Evolutionary conservation across 2,888 invertebrate species (phyloP), one percentile per base, ranked within the genome.

Genomic region (Acanthoscelides obtectus): DNA sequence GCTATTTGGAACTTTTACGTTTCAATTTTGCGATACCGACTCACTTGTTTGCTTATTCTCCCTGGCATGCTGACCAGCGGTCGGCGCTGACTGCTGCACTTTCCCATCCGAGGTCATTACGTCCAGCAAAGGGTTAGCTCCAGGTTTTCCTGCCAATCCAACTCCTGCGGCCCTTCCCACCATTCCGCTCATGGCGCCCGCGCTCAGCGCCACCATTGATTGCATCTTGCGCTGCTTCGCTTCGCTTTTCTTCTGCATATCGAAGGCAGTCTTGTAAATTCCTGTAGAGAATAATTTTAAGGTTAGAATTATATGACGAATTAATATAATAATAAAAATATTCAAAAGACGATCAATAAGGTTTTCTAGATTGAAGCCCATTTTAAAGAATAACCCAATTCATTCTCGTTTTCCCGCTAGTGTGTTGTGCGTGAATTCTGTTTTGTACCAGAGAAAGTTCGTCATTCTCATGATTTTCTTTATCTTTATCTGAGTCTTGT

Each of bases 201-300:
- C 95, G 82, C 94, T 94, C 74, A 96, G 85, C 0, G 95, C 95
- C 12, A 97, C 96, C 94, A 97, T 95, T 6, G 95, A 95, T 80
- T 96, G 95, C 94, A 97, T 95, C 86, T 98, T 97, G 27, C 96
- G 90, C 82, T 98, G 96, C 80, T 98, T 98, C 0, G 95, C 97
- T 86, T 97, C 96, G 79, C 98, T 96, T 83, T 97, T 97, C 84
- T 96, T 95, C 84, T 98, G 98, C 94, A 99, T 96, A 79, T 96
- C 95, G 83, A 97, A 96, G 5, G 98, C 99, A 64, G 97, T 98
- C 84, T 96, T 95, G 85, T 98, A 99, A 81, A 99, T 99, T 12
- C 76, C 76, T 76, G 70, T 27, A 72, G 72, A n/a, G 8, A 67
- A 67, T n/a, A 63, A 63, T 63, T 63, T 63, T 17, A 63, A 63